Base-by-base conservation (phyloP, 2,797 vertebrate species). In the Sphenopsis melanotis region DNA sequence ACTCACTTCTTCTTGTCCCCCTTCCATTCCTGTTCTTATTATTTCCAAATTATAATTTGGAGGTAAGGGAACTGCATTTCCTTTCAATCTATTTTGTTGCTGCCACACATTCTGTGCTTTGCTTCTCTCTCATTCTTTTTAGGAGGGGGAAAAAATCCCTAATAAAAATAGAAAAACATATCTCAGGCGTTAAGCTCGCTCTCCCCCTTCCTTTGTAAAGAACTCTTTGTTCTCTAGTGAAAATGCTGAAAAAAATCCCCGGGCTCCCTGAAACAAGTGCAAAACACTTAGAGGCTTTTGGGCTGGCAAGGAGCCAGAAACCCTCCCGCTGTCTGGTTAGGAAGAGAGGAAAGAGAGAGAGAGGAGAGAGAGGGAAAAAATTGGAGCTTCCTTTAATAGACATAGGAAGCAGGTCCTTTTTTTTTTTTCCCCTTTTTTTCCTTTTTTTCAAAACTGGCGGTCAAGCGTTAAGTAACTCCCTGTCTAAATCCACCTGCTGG, bases 201-300 rank as follows among this genome's bases (percentile, higher is more conserved):
- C 93, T 96, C 97, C 95, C 96, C 95, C 86, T 97, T 97, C 93
- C 98, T 98, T 98, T 98, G 98, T 98, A 98, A 98, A 98, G 98
- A 98, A 98, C 98, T 98, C 98, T 98, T 98, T 98, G 98, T 98
- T 98, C 98, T 98, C 98, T 97, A 97, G 98, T 98, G 98, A 98
- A 98, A 98, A 98, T 98, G 97, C 98, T 97, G 97, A 98, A 97
- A 94, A 96, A 98, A 98, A 98, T 98, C 98, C 98, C 98, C 96
- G 97, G 97, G 97, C 98, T 98, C 98, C 98, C 98, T 98, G 98
- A 98, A 98, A 98, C 98, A 98, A 98, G 98, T 80, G 98, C 97
- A 98, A 98, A 98, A 97, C 97, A 98, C 98, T 98, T 98, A 97
- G 98, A 98, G 98, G 98, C 98, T 98, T 98, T 98, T 97, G 98